Conservation (phyloP, 2,888 invertebrate species). For the Cryptophagus acutangulus region DNA sequence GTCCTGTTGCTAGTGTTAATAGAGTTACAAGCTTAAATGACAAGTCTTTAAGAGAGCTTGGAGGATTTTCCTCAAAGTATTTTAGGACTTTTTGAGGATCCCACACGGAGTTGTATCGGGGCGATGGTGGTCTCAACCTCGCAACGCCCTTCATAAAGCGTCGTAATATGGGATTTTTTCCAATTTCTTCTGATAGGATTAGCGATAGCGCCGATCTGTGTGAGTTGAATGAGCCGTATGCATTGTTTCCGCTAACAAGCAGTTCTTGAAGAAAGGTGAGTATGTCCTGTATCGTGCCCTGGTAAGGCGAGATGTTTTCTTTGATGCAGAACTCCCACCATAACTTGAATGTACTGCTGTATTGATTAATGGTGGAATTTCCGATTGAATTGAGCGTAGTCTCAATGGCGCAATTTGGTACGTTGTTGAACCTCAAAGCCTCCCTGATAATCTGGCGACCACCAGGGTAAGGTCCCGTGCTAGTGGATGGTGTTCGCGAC, state of each 20-base stretch:
- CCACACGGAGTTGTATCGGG: conserved; percentile 32
- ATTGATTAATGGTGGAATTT: conserved; percentile 25
- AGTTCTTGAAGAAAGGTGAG: conserved; percentile 7
- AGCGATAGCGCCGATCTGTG: conserved; percentile 25
- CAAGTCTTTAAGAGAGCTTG: conserved; percentile 1
- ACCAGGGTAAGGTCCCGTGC: conserved; percentile 28
- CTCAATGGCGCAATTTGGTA: conserved; percentile 16
- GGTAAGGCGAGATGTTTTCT: background rate
- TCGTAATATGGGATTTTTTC: conserved; percentile 17
- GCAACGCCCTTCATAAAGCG: conserved; percentile 26
- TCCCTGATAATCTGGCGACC: conserved; percentile 25
- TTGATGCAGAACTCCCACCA: conserved; percentile 1
- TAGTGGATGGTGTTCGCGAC: conserved; percentile 25
- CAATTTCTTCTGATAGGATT: conserved; percentile 15
- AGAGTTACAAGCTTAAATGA: conserved; percentile 11
- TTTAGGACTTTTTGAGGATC: conserved; percentile 21
- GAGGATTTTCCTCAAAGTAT: conserved; percentile 8
- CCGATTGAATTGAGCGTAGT: conserved; percentile 22
- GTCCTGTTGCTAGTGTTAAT: conserved; percentile 9
- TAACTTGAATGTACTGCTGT: conserved; percentile 18
- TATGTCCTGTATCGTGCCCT: no score
- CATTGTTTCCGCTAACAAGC: conserved; percentile 1
- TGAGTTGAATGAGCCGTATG: conserved; percentile 24
- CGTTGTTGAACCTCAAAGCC: no score
- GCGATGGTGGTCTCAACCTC: conserved; percentile 20